phyloP scores from a whole-genome alignment of 2,888 invertebrate species.

The Lycaena phlaeas region DNA sequence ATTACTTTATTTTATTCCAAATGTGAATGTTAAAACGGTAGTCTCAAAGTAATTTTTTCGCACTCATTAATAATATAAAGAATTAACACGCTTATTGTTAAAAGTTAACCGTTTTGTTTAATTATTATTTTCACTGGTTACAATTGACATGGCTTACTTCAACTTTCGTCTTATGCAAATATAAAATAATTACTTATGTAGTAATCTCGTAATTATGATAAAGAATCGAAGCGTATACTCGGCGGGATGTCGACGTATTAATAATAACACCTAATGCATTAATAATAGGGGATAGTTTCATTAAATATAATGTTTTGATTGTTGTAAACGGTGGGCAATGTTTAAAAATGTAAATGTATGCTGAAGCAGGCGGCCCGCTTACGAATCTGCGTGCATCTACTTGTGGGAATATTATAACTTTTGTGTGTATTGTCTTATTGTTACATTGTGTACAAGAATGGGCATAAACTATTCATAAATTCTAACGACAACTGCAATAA shows the following conservation, averaged over 20 bases:
- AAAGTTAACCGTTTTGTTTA: conserved; percentile 6
- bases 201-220: conserved; percentile 39
- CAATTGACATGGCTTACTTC: conserved; percentile 18
- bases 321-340: conserved; percentile 33
- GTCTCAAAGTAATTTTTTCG: no score
- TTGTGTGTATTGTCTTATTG: conserved; percentile 11
- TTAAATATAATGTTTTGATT: conserved; percentile 43
- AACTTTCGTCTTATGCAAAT: conserved; percentile 29
- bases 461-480: no score
- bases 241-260: conserved; percentile 9
- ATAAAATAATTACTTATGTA: conserved; percentile 24
- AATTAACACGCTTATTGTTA: neutral
- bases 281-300: neutral
- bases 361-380: conserved; percentile 27
- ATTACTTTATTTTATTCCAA: no score
- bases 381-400: conserved; percentile 26
- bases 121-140: conserved; percentile 9
- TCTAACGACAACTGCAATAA: conserved; percentile 27
- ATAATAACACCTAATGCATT: neutral
- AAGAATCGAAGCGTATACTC: conserved; percentile 40
- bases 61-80: conserved; percentile 4
- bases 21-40: neutral
- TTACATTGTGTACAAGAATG: conserved; percentile 18
- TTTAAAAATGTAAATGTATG: conserved; percentile 38
- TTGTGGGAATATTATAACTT: conserved; percentile 19